Evolutionary conservation across 2,797 vertebrate genomes (phyloP).

Genomic region (Orestias chungarensis): DNA sequence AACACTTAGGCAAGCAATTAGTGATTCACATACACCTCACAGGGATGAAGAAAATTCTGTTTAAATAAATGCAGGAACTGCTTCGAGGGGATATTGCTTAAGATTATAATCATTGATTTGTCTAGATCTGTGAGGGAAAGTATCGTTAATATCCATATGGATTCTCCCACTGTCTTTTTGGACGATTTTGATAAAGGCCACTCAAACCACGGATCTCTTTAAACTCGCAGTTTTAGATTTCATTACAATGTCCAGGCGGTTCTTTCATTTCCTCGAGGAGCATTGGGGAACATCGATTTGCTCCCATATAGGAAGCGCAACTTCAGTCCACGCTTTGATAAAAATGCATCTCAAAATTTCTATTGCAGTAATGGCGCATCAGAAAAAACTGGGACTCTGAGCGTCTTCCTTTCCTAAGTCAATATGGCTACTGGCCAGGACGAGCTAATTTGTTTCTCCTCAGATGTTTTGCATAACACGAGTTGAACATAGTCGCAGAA

Average conservation of each 20-base stretch:
- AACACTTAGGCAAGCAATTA: slow-evolving; percentile 69
- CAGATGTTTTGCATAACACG: slow-evolving; percentile 64
- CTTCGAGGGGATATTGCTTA: slow-evolving; percentile 56
- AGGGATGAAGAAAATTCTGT: slow-evolving; percentile 44
- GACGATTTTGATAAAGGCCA: slow-evolving; percentile 64
- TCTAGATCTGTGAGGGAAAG: slow-evolving; percentile 38
- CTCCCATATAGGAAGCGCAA: slow-evolving; percentile 25
- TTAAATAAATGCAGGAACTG: slow-evolving; percentile 56
- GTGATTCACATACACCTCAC: slow-evolving; percentile 58
- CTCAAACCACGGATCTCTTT: slow-evolving; percentile 41
- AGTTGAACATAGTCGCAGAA: slow-evolving; percentile 40
- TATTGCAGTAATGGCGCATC: slow-evolving; percentile 56
- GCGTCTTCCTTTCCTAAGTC: slow-evolving; percentile 39
- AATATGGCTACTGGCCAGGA: slow-evolving; percentile 69
- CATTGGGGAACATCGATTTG: slow-evolving; percentile 53
- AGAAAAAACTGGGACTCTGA: slow-evolving; percentile 62
- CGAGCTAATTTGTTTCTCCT: slow-evolving; percentile 70
- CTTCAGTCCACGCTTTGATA: slow-evolving; percentile 37
- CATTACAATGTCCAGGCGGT: slow-evolving; percentile 35
- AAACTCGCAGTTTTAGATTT: slow-evolving; percentile 46
- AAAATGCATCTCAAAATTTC: slow-evolving; percentile 51
- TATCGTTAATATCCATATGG: slow-evolving; percentile 66
- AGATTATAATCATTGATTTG: slow-evolving; percentile 68
- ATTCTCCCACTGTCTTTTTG: slow-evolving; percentile 49
- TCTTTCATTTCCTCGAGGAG: slow-evolving; percentile 58